phyloP scores from a whole-genome alignment of 1,140 invertebrate genomes.

The Brachionus sp. region DNA sequence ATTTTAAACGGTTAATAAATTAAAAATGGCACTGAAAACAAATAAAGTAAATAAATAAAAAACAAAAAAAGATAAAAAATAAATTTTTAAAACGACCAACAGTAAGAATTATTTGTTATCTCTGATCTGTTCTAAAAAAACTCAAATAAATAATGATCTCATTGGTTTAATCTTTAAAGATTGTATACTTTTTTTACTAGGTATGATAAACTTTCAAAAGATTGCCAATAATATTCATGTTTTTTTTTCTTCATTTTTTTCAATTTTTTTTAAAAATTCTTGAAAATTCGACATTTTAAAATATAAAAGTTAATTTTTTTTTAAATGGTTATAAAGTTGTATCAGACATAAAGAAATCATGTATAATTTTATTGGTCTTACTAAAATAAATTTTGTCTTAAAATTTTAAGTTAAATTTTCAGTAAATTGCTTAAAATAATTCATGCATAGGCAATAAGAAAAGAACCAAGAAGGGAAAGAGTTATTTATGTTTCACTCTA shows the following conservation, averaged over 20 bases:
- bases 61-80: background rate
- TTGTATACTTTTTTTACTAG: no score
- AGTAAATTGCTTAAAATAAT: background rate
- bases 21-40: background rate
- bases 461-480: no score
- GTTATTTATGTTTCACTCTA: no score
- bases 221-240: background rate
- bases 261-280: background rate
- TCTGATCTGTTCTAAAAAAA: background rate
- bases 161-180: no score
- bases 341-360: background rate
- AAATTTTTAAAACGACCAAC: background rate
- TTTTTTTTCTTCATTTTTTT: background rate
- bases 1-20: background rate
- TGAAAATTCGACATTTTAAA: background rate
- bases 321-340: background rate
- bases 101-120: background rate
- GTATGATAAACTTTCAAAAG: no score
- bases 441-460: no score
- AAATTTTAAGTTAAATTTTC: background rate
- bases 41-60: no score
- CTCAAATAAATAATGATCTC: no score
- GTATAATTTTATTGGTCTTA: background rate
- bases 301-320: background rate
- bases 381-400: background rate